A percentile compares a stretch with the other conserved stretches of the same genome.
Evolutionary conservation across 2,113 vertebrate genomes (phyloP).

Genomic region (Paedocypris sp.): DNA sequence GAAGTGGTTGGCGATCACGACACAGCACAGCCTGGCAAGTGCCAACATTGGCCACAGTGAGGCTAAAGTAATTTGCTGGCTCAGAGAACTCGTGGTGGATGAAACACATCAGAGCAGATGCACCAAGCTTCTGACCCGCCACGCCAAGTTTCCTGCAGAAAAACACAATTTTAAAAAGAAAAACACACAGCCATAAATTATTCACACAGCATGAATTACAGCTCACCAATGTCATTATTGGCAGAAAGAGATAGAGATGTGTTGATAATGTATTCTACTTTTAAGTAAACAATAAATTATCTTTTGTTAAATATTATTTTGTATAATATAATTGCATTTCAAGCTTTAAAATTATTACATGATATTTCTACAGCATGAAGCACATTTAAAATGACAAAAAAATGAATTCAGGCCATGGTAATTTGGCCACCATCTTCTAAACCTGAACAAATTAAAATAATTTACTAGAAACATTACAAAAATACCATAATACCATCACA

Average conservation of each 20-base stretch:
- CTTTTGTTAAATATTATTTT: neutral
- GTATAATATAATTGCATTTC: too few species aligned
- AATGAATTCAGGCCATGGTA: too few species aligned
- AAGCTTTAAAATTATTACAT: too few species aligned
- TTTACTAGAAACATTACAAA: too few species aligned
- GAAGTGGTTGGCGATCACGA: constrained; percentile 71
- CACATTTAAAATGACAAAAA: too few species aligned
- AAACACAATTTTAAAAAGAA: neutral
- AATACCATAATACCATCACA: too few species aligned
- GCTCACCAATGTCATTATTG: neutral
- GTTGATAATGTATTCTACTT: too few species aligned
- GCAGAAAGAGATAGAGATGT: too few species aligned
- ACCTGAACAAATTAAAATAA: too few species aligned
- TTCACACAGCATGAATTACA: neutral
- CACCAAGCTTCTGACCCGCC: constrained; percentile 91
- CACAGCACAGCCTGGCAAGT: constrained; percentile 85
- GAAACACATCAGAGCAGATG: constrained; percentile 86
- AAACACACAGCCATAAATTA: neutral
- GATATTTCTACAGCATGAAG: too few species aligned
- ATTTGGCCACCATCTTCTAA: too few species aligned
- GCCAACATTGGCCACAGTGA: constrained; percentile 88
- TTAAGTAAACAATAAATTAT: too few species aligned
- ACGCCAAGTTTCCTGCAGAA: constrained; percentile 82
- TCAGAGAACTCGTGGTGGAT: constrained; percentile 75
- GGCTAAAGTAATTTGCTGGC: constrained; percentile 67